phyloP scores from a whole-genome alignment of 1,140 invertebrate species.

The Dreissena polymorpha region DNA sequence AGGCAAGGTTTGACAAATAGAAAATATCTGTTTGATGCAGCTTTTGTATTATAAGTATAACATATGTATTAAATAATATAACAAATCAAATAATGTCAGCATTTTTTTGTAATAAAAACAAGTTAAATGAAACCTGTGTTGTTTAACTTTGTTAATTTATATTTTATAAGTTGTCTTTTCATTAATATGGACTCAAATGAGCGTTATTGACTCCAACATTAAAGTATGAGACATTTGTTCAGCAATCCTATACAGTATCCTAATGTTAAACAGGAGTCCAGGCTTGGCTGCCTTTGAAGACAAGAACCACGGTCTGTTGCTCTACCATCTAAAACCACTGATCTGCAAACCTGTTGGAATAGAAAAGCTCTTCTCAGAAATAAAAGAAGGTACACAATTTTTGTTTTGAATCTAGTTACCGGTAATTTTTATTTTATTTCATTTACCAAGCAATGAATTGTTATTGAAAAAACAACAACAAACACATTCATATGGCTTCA shows the following conservation, averaged over 20 bases:
- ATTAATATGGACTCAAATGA: background rate
- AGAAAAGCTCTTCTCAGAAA: constrained; percentile 62
- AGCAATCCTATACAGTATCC: no score
- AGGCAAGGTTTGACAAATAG: background rate
- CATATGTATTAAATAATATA: background rate
- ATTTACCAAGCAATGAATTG: background rate
- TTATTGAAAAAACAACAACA: background rate
- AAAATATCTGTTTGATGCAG: background rate
- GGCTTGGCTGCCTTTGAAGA: constrained; percentile 71
- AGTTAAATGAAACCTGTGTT: background rate
- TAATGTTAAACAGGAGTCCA: constrained; percentile 58
- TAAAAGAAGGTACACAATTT: constrained; percentile 66
- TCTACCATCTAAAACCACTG: constrained; percentile 66
- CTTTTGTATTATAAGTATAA: background rate
- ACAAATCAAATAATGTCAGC: background rate
- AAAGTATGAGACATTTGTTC: background rate
- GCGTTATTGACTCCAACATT: background rate
- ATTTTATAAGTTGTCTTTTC: background rate
- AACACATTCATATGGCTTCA: background rate
- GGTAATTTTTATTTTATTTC: background rate
- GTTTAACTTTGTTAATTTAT: background rate
- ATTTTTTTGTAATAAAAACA: background rate
- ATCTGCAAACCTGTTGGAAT: constrained; percentile 61
- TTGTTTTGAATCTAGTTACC: background rate
- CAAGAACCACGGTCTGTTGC: constrained; percentile 65